These are phyloP conservation scores for Nothoprocta perdicaria DNA, from an alignment of 2,113 vertebrate genomes.

Conservation along the genomic window DNA sequence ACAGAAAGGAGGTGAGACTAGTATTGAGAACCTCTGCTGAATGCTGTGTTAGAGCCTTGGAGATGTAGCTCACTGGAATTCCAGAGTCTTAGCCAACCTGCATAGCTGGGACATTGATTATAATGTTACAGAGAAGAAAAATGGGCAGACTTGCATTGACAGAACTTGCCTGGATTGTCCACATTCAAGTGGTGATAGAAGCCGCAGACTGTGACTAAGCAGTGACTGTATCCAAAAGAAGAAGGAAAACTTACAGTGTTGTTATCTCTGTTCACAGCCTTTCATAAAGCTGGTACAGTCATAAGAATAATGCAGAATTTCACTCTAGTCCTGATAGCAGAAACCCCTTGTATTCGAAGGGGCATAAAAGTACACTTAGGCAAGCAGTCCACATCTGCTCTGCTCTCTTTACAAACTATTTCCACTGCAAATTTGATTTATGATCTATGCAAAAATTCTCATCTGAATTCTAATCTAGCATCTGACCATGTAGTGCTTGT, in stretches of 20 bases:
- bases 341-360: not conserved
- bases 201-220: not conserved
- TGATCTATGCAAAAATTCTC: conserved; percentile 9
- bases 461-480: conserved; percentile 31
- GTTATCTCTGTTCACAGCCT: not conserved
- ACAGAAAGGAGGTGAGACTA: not conserved
- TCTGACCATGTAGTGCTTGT: not conserved
- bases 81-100: not conserved
- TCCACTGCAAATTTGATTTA: conserved; percentile 18
- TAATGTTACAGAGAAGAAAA: not conserved
- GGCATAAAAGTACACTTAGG: not conserved
- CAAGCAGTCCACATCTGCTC: not conserved
- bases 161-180: not conserved
- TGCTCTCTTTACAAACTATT: not conserved
- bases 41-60: too few relatives aligned
- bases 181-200: not conserved
- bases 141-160: not conserved
- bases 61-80: not conserved
- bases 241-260: not conserved
- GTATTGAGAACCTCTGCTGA: too few relatives aligned
- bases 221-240: not conserved
- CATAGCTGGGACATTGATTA: not conserved
- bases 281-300: not conserved
- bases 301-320: not conserved
- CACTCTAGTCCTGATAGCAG: not conserved